Percentiles rank a stretch among this genome's conserved stretches.
Conservation (phyloP, 2,888 invertebrate species). For the Cancer borealis region DNA sequence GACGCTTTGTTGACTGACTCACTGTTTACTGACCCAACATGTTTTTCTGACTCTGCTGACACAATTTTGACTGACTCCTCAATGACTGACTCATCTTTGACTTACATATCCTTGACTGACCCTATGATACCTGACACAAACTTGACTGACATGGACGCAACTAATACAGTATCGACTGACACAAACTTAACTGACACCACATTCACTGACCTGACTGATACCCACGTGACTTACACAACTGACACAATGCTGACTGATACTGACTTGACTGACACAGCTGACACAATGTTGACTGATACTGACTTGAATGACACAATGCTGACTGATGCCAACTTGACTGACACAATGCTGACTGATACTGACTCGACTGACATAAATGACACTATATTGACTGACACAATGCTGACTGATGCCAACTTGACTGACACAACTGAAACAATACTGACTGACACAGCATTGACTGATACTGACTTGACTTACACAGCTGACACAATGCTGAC, state of each 20-base stretch:
- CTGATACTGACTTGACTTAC: background rate
- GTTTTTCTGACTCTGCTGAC: background rate
- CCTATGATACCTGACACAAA: background rate
- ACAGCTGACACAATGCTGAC: background rate
- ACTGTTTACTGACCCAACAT: too few relatives aligned
- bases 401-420: background rate
- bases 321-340: slow-evolving; percentile 10
- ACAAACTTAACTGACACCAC: background rate
- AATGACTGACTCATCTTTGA: background rate
- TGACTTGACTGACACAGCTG: background rate
- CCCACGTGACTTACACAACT: background rate
- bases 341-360: background rate
- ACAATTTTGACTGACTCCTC: background rate
- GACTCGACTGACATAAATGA: slow-evolving; percentile 34
- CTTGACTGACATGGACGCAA: background rate
- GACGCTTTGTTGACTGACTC: background rate
- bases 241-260: background rate
- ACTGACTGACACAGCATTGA: slow-evolving; percentile 36
- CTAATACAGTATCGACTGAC: slow-evolving; percentile 18
- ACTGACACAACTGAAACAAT: slow-evolving; percentile 10
- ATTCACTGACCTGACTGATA: background rate
- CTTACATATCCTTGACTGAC: slow-evolving; percentile 34
- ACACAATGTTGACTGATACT: slow-evolving; percentile 31
- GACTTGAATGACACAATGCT: background rate
- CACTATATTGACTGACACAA: slow-evolving; percentile 39